Evolutionary conservation across 2,797 vertebrate species (phyloP), one percentile per base, ranked within the genome.

Genomic region (Channallabes apus): DNA sequence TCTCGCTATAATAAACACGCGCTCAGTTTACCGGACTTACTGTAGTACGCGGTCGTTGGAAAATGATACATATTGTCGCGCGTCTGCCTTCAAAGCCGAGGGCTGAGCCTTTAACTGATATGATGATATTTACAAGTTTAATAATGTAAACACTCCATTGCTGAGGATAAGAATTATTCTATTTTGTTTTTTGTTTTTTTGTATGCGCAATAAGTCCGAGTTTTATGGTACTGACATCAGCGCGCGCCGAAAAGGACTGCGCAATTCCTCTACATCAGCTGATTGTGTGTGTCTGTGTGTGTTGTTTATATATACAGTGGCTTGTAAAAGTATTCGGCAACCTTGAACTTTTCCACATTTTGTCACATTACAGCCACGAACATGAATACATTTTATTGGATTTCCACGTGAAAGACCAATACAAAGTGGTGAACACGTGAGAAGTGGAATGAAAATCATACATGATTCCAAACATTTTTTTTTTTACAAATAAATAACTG

Each of bases 11-110:
- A 88, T 92, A 91, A 89, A 87, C 83, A 82, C 46, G 17, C 89
- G 92, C 89, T 24, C 75, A 38, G 18, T 3, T 7, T 90, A 90
- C 92, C 92, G 91, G 85, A 86, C 6, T n/a, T 27, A 78, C 67
- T 0, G 0, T 0, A 88, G 14, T 4, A 90, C 22, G 82, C 2
- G 29, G 0, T 85, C 89, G 4, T 2, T 4, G 17, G 6, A 32
- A 78, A 46, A 46, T 12, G 46, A 46, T 12, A 46, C 9, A 11
- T 12, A 11, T 46, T 9, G 9, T 46, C 8, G 46, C 46, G 46
- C 9, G 46, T 11, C 46, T 46, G 46, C 12, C 46, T 46, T 46
- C 46, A 46, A 46, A 46, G 46, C 46, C 46, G 12, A 41, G 8
- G 7, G 18, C 12, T n/a, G 22, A n/a, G 4, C 62, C 12, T 46